Evolutionary conservation across 2,797 vertebrate genomes (phyloP).

Genomic region (Oryzias sinensis): DNA sequence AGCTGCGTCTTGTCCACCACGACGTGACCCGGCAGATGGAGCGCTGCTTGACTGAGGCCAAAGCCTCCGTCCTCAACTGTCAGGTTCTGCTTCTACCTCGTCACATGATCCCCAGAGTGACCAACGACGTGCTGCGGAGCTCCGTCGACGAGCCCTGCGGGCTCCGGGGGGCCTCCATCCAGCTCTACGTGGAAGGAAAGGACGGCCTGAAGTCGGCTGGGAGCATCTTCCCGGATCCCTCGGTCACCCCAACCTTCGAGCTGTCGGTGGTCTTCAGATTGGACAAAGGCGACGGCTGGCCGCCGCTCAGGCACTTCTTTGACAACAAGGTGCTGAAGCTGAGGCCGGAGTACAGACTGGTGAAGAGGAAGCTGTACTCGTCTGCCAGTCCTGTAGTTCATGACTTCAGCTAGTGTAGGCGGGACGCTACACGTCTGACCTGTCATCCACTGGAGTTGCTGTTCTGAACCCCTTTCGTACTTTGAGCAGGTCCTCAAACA

Average conservation of each 20-base stretch:
- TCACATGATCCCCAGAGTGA: constrained; percentile 65
- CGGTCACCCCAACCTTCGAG: constrained; percentile 77
- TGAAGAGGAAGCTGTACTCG: constrained; percentile 83
- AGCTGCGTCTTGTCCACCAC: constrained; percentile 54
- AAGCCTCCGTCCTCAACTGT: constrained; percentile 68
- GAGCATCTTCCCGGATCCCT: constrained; percentile 53
- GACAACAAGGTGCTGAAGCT: constrained; percentile 69
- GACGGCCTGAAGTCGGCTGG: constrained; percentile 60
- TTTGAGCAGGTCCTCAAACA: constrained; percentile 6
- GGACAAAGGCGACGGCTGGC: constrained; percentile 63
- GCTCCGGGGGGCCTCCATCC: constrained; percentile 73
- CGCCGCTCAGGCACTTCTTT: constrained; percentile 67
- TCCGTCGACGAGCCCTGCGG: constrained; percentile 77
- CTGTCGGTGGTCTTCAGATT: constrained; percentile 72
- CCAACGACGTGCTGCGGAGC: constrained; percentile 62
- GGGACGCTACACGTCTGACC: too few relatives aligned
- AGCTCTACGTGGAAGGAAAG: constrained; percentile 66
- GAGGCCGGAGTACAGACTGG: constrained; percentile 73
- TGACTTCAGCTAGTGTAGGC: constrained; percentile 54
- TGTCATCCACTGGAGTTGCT: neutral
- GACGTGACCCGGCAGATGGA: constrained; percentile 68
- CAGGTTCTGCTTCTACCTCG: constrained; percentile 72
- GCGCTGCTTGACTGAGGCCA: constrained; percentile 72
- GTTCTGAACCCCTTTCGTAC: neutral
- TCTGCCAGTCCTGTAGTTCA: constrained; percentile 74